These are phyloP conservation scores for Halocaridina rubra DNA, from an alignment of 2,888 invertebrate species.

Conservation along the genomic window DNA sequence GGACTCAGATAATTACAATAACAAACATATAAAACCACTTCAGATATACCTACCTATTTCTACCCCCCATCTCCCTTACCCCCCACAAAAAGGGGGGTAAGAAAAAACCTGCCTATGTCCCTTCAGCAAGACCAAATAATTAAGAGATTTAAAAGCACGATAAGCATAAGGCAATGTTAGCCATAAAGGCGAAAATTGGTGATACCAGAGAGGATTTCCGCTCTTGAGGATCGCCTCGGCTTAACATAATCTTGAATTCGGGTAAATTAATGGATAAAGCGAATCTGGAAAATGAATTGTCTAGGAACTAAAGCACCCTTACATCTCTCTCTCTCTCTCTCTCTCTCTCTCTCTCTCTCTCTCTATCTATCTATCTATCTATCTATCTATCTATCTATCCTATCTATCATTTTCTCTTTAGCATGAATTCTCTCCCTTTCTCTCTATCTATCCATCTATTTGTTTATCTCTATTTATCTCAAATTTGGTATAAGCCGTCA, in stretches of 20 bases:
- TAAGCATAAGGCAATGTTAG: neutral
- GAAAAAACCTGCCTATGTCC: neutral
- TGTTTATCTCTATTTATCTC: too few relatives aligned
- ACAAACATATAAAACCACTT: too few relatives aligned
- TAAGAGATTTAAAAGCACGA: neutral
- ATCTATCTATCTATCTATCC: too few relatives aligned
- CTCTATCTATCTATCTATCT: too few relatives aligned
- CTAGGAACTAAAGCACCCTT: neutral
- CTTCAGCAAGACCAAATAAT: neutral
- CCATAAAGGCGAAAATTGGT: neutral
- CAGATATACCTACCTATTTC: too few relatives aligned
- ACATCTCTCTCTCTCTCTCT: neutral
- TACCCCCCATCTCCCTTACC: too few relatives aligned
- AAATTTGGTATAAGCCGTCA: too few relatives aligned
- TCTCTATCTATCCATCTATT: too few relatives aligned
- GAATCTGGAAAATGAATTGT: slow-evolving; percentile 27
- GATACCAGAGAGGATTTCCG: neutral
- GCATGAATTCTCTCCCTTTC: too few relatives aligned
- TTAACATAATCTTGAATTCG: neutral
- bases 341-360: neutral
- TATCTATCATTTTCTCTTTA: too few relatives aligned
- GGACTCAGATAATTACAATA: too few relatives aligned
- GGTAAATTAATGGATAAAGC: slow-evolving; percentile 21
- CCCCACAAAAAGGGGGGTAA: too few relatives aligned
- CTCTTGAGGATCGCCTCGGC: neutral